phyloP scores from a whole-genome alignment of 1,140 invertebrate genomes.

The Conus ventricosus region DNA sequence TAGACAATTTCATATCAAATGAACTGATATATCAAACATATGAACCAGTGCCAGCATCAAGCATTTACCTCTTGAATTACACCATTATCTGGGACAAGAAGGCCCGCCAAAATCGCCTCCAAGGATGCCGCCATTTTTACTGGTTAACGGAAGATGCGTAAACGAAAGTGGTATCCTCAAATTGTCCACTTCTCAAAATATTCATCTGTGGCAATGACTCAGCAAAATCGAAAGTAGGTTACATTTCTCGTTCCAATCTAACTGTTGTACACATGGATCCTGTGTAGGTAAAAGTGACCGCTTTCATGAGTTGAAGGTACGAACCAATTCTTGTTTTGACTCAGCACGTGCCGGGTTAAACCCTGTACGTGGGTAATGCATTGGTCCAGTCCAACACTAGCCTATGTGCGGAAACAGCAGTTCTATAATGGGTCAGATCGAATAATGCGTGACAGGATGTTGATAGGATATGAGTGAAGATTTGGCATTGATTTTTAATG shows the following conservation, averaged over 20 bases:
- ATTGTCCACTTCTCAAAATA: neutral
- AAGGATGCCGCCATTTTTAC: conserved; percentile 57
- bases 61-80: conserved; percentile 61
- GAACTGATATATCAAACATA: neutral
- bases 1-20: neutral
- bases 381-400: too few relatives aligned
- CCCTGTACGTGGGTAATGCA: too few relatives aligned
- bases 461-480: too few relatives aligned
- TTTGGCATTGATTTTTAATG: too few relatives aligned
- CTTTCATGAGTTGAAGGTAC: too few relatives aligned
- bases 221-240: neutral
- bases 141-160: conserved; percentile 18
- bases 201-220: neutral
- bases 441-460: too few relatives aligned
- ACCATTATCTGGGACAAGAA: conserved; percentile 60
- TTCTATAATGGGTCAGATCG: too few relatives aligned
- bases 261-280: too few relatives aligned
- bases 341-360: too few relatives aligned
- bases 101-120: conserved; percentile 55
- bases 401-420: too few relatives aligned
- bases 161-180: conserved; percentile 19
- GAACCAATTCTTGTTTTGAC: too few relatives aligned
- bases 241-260: neutral
- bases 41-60: neutral
- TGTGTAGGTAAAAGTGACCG: too few relatives aligned